These are phyloP conservation scores for Chaenogobius annularis DNA, from an alignment of 2,113 vertebrate species.

Conservation along the genomic window DNA sequence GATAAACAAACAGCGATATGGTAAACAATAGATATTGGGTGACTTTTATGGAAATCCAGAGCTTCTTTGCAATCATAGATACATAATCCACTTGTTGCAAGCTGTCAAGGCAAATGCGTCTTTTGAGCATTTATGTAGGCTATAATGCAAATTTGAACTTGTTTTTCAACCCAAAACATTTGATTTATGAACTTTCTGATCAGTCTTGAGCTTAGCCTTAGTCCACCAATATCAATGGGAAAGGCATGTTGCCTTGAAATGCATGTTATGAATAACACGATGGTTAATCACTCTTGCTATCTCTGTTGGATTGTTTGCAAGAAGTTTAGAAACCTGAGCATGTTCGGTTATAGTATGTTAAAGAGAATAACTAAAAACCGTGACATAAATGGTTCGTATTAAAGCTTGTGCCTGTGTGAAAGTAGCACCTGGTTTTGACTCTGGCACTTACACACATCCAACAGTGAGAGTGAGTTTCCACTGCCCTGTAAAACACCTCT, in stretches of 20 bases:
- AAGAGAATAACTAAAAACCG: background rate
- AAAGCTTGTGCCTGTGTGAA: background rate
- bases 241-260: no score
- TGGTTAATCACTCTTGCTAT: background rate
- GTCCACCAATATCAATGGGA: no score
- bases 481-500: background rate
- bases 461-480: slow-evolving; percentile 6
- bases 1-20: no score
- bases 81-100: background rate
- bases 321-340: background rate
- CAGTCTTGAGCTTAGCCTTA: no score
- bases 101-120: background rate
- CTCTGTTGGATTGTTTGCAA: background rate
- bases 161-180: no score
- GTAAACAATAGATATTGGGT: no score
- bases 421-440: slow-evolving; percentile 4
- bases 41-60: no score
- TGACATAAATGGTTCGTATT: background rate
- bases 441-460: slow-evolving; percentile 1
- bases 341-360: background rate
- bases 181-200: no score
- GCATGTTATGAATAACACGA: background rate
- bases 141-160: no score
- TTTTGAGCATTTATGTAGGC: no score
- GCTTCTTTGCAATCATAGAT: background rate